These are phyloP conservation scores for Pangasius krempfi DNA, from an alignment of 2,797 vertebrate species.

Conservation along the genomic window DNA sequence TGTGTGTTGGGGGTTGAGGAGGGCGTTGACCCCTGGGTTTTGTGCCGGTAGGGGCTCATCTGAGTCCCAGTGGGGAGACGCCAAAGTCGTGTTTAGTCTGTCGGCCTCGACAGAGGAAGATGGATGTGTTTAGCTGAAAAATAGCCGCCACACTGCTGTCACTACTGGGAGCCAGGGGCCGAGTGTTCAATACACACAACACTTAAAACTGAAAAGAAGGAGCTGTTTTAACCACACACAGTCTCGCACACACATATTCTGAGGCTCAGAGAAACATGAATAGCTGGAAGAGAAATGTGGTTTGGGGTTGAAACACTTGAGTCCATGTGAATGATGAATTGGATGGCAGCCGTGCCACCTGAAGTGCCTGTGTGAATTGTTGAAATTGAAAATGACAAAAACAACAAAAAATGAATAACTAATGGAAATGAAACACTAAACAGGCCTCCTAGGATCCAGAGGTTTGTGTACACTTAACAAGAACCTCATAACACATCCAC, in stretches of 20 bases:
- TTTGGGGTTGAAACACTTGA: conserved; percentile 17
- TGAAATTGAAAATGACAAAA: neutral
- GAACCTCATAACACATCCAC: neutral
- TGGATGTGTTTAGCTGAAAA: conserved; percentile 47
- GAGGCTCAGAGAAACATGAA: conserved; percentile 14
- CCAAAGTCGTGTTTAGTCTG: conserved; percentile 73
- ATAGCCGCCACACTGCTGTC: conserved; percentile 59
- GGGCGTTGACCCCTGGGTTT: conserved; percentile 65
- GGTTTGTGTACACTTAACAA: neutral
- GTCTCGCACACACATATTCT: conserved; percentile 29
- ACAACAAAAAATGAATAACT: neutral
- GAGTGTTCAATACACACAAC: conserved; percentile 80
- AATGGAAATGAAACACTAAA: neutral
- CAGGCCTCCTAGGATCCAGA: neutral
- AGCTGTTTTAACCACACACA: conserved; percentile 77
- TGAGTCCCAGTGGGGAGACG: conserved; percentile 64
- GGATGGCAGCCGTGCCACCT: neutral
- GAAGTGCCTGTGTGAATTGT: neutral
- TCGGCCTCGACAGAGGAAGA: conserved; percentile 50
- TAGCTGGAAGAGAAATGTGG: neutral
- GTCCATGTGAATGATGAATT: neutral
- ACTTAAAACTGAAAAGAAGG: conserved; percentile 68
- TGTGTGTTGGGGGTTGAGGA: conserved; percentile 47
- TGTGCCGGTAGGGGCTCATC: conserved; percentile 59
- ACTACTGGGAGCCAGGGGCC: conserved; percentile 47